phyloP scores from a whole-genome alignment of 2,113 vertebrate genomes.

The Pitta sordida region DNA sequence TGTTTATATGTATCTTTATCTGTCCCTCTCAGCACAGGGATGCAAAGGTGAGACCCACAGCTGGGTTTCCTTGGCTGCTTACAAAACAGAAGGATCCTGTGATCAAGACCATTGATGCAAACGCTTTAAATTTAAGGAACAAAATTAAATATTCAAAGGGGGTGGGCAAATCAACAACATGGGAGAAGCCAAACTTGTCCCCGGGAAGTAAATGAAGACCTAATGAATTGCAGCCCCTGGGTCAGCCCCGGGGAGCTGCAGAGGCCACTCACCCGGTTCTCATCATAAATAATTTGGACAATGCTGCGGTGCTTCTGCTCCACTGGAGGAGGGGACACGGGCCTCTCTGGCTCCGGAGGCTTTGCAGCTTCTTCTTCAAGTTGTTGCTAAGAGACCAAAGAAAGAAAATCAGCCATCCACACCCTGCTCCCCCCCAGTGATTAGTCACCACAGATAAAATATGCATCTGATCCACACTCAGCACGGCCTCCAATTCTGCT shows the following conservation, averaged over 20 bases:
- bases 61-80: background rate
- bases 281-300: slow-evolving; percentile 98
- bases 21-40: background rate
- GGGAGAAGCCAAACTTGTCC: background rate
- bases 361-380: slow-evolving; percentile 98
- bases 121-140: background rate
- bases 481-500: background rate
- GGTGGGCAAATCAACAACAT: background rate
- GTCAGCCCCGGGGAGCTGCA: background rate
- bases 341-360: slow-evolving; percentile 94
- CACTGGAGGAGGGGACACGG: slow-evolving; percentile 94
- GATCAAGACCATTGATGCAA: background rate
- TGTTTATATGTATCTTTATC: background rate
- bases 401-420: slow-evolving; percentile 64
- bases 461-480: slow-evolving; percentile 14
- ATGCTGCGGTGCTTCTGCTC: slow-evolving; percentile 99
- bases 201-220: background rate
- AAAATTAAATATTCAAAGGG: background rate
- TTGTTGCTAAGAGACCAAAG: slow-evolving; percentile 92
- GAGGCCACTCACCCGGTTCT: slow-evolving; percentile 85
- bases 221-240: rapidly evolving
- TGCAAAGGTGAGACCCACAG: background rate
- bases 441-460: slow-evolving; percentile 55
- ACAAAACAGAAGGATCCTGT: rapidly evolving
- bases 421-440: slow-evolving; percentile 9